Conservation (phyloP, 2,113 vertebrate species). For the Vidua macroura region DNA sequence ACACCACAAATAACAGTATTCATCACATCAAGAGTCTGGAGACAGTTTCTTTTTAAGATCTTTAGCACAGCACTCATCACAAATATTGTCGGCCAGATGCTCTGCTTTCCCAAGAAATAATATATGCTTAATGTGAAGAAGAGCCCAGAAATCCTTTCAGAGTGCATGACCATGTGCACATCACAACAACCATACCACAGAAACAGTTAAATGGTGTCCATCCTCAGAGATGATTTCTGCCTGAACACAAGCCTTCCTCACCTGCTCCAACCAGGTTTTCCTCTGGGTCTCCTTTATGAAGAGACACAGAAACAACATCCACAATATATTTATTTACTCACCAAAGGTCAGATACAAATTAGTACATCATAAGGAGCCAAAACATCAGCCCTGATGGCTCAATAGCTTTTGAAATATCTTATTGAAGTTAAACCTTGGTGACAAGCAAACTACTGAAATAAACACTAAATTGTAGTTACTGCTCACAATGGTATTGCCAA, state of each 20-base stretch:
- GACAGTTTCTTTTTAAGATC: slow-evolving; percentile 17
- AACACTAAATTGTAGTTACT: neutral
- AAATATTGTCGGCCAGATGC: slow-evolving; percentile 27
- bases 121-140: neutral
- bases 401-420: neutral
- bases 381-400: neutral
- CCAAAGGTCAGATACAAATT: neutral
- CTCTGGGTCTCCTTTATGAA: neutral
- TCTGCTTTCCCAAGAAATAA: neutral
- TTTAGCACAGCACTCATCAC: neutral
- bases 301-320: neutral
- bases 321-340: neutral
- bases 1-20: neutral
- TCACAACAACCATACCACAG: no score
- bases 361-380: neutral
- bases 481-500: neutral
- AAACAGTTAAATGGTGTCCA: rapidly evolving
- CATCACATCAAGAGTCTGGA: neutral
- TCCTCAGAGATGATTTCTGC: neutral
- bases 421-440: neutral
- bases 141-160: neutral
- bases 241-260: neutral
- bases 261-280: neutral
- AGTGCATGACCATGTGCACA: neutral
- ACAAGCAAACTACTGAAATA: neutral